Percentiles rank a stretch among this genome's conserved stretches.
Evolutionary conservation across 2,113 vertebrate species (phyloP).

Genomic region (Tachysurus fulvidraco): DNA sequence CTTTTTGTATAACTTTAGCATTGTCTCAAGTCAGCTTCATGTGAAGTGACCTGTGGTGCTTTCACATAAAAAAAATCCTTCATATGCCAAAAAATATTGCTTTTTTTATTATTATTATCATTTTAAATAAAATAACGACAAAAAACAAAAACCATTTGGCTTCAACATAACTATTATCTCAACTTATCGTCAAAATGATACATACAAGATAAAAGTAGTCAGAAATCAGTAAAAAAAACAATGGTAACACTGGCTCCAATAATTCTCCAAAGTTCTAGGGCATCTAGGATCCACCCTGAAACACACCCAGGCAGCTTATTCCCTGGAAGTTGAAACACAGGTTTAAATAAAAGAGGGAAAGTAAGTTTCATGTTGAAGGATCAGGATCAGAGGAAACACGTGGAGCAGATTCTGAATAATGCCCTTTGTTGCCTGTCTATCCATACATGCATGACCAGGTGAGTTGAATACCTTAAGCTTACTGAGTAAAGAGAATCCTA

Average conservation of each 20-base stretch:
- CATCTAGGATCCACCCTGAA: neutral
- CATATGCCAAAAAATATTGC: neutral
- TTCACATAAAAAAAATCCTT: neutral
- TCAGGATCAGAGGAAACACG: neutral
- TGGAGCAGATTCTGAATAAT: constrained; percentile 37
- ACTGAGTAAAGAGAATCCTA: neutral
- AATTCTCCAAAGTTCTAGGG: too few species aligned
- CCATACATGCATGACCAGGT: neutral
- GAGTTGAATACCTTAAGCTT: neutral
- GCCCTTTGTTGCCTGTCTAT: constrained; percentile 30
- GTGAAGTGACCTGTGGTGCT: neutral
- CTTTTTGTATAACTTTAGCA: neutral
- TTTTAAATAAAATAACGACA: neutral
- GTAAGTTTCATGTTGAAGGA: neutral
- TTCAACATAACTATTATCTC: neutral
- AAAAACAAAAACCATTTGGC: neutral
- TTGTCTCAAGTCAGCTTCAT: neutral
- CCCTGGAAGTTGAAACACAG: neutral
- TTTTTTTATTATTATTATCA: neutral
- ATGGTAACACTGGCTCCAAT: neutral
- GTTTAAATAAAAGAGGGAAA: neutral
- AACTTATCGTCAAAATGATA: neutral
- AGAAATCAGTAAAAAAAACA: neutral
- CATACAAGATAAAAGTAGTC: neutral
- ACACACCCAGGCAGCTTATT: neutral